These are phyloP conservation scores for Erpobdella octoculata DNA, from an alignment of 2,888 invertebrate genomes.

Conservation along the genomic window DNA sequence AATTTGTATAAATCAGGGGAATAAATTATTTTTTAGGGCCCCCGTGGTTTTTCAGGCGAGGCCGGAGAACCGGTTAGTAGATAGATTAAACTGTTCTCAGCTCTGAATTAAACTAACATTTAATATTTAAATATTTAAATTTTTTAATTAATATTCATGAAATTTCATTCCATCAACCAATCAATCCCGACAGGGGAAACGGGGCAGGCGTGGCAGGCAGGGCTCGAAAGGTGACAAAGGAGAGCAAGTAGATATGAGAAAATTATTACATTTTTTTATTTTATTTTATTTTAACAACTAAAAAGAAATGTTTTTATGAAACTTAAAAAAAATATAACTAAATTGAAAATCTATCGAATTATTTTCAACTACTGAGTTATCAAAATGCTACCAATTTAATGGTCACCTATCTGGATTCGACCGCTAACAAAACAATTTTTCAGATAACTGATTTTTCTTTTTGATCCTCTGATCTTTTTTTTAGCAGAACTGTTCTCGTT, in stretches of 20 bases:
- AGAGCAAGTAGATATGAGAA: conserved; percentile 60
- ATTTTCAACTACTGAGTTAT: no score
- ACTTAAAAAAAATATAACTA: no score
- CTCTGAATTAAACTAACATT: not conserved
- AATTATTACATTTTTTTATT: not conserved
- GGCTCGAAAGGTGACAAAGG: conserved; percentile 88
- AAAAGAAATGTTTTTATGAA: no score
- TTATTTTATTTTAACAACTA: no score
- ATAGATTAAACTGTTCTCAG: not conserved
- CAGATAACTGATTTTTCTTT: no score
- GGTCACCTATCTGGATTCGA: no score
- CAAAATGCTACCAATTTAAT: no score
- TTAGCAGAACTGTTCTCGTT: no score
- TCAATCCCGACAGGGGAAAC: conserved; percentile 62
- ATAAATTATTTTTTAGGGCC: conserved; percentile 9
- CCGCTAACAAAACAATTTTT: no score
- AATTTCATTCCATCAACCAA: not conserved
- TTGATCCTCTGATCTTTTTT: no score
- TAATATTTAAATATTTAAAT: not conserved
- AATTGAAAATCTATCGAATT: not conserved
- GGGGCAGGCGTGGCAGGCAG: conserved; percentile 80
- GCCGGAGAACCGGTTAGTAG: conserved; percentile 7
- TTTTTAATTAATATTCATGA: no score
- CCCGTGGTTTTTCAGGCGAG: conserved; percentile 12
- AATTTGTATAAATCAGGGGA: no score